phyloP scores from a whole-genome alignment of 2,113 vertebrate genomes.

The Ptilorrhoa leucosticta region DNA sequence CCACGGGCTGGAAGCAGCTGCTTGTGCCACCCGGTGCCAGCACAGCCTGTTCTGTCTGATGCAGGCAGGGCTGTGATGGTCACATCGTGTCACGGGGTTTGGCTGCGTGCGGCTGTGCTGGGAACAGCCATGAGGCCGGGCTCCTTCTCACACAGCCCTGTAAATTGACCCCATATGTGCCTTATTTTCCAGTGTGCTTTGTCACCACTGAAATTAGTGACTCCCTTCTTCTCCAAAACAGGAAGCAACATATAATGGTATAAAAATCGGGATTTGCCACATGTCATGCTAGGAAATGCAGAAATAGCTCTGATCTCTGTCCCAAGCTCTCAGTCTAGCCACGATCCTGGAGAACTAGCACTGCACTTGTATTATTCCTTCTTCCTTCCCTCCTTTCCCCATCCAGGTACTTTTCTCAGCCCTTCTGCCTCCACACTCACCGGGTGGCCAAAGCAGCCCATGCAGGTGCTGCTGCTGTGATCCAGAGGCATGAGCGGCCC shows the following conservation, averaged over 20 bases:
- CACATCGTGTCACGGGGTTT: not conserved
- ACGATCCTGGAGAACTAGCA: not conserved
- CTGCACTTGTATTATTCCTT: not conserved
- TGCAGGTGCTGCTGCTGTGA: not conserved
- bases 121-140: not conserved
- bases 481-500: not conserved
- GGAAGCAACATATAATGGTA: not conserved
- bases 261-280: not conserved
- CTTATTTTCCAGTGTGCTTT: conserved; percentile 5
- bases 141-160: not conserved
- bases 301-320: not conserved
- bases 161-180: not conserved
- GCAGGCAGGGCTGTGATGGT: not conserved
- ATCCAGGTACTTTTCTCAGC: not conserved
- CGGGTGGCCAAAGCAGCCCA: not conserved
- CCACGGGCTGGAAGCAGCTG: not conserved
- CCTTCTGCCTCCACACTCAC: not conserved
- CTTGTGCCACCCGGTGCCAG: not conserved
- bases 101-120: not conserved
- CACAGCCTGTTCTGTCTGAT: not conserved
- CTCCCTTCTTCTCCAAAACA: not conserved
- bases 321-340: not conserved
- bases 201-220: not conserved
- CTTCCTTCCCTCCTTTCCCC: not conserved
- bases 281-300: not conserved